Evolutionary conservation across 2,888 invertebrate species (phyloP).

Genomic region (Pimpla rufipes): DNA sequence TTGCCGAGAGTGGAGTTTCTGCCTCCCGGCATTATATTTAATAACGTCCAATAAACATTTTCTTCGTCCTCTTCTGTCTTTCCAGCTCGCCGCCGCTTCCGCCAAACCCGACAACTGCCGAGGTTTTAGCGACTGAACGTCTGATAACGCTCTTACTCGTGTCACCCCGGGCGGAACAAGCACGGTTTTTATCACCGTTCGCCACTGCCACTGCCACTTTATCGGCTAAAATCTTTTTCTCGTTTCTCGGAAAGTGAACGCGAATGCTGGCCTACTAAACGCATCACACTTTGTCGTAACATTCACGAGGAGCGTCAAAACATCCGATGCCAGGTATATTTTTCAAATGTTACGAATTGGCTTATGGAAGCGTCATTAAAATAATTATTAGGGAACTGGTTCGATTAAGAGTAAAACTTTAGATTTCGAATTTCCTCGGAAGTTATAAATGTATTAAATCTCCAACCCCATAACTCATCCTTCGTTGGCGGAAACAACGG

Average conservation of each 20-base stretch:
- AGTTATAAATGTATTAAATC: too few relatives aligned
- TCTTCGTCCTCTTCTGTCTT: constrained; percentile 59
- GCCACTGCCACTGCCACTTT: constrained; percentile 32
- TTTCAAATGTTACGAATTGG: too few relatives aligned
- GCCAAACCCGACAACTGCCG: constrained; percentile 42
- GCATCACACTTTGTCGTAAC: background rate
- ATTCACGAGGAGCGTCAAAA: too few relatives aligned
- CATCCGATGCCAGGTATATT: too few relatives aligned
- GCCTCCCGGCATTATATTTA: constrained; percentile 80
- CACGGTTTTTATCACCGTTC: constrained; percentile 53
- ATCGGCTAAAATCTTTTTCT: constrained; percentile 45
- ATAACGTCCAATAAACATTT: constrained; percentile 80
- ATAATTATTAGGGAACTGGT: too few relatives aligned
- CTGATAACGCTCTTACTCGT: constrained; percentile 58
- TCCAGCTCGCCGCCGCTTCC: constrained; percentile 47
- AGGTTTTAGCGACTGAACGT: constrained; percentile 36
- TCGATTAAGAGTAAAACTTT: too few relatives aligned
- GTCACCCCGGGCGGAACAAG: constrained; percentile 58
- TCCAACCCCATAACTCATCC: too few relatives aligned
- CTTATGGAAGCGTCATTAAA: too few relatives aligned
- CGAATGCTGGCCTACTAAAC: constrained; percentile 1
- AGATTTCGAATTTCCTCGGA: too few relatives aligned
- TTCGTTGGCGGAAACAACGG: background rate
- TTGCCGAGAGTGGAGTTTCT: constrained; percentile 46
- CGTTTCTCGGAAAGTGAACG: constrained; percentile 2